Evolutionary conservation across 37 sponge, comb jelly and placozoan genomes (phyloP), one percentile per base, ranked within the genome.

Genomic region (Halisarca cf. caerulea): DNA sequence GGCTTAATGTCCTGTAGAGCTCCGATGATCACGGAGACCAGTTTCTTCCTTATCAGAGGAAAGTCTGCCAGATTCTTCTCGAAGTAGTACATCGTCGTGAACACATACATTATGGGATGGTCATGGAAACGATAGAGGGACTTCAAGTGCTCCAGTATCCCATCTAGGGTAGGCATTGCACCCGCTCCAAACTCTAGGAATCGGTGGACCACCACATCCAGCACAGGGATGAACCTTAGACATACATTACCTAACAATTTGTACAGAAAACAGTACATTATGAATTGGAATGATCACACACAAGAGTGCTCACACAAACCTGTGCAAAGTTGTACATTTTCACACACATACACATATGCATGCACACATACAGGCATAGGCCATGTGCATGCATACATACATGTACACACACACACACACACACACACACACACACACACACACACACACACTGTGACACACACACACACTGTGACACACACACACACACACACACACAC

Each of bases 31-130:
- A 89, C 58, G 40, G 73, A 86, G 5, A 91, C 86, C n/a, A 96
- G 79, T 28, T 81, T 66, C 70, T 86, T 89, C 82, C 86, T 90
- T 62, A 88, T 57, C 11, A 23, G 34, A 25, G 89, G 91, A 20
- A 60, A 38, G 6, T 86, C 78, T 32, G 61, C 59, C n/a, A 96
- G 80, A 6, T 33, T 39, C 35, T n/a, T 58, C 77, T 86, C 80
- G 58, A 93, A 96, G 83, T 91, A 93, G 80, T 96, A 91, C 45
- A 96, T 79, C 0, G 93, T 93, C 34, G 80, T 91, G 83, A 91
- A 94, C 45, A 94, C 85, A 72, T 82, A 91, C 42, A 79, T 82
- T 42, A 91, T 34, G 27, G 95, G 95, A 41, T 68, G 68, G 72
- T 86, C 85, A 71, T 96, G 97, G 78, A 88, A 96, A 58, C 83